These are phyloP conservation scores for Podarcis raffonei DNA, from an alignment of 2,113 vertebrate genomes.

Conservation along the genomic window DNA sequence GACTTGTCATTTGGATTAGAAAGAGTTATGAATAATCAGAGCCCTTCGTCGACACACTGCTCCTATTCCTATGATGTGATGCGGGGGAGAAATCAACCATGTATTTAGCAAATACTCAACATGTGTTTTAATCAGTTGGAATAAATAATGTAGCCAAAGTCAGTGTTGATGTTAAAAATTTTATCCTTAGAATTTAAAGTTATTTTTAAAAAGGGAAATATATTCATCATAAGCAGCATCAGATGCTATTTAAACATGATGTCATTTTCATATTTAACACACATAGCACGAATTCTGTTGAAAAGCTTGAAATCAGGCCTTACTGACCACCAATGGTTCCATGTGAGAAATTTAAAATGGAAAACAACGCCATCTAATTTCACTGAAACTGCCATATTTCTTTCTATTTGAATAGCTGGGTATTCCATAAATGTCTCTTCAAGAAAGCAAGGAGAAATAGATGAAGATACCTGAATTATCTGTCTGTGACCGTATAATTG, in stretches of 20 bases:
- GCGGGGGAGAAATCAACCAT: neutral
- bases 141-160: conserved; percentile 1
- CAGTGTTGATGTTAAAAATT: neutral
- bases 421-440: neutral
- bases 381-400: conserved; percentile 18
- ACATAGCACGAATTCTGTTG: neutral
- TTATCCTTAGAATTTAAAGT: conserved; percentile 1
- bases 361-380: neutral
- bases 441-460: conserved; percentile 20
- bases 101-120: neutral
- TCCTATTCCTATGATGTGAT: neutral
- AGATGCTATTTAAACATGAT: neutral
- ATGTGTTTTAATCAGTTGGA: neutral
- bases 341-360: neutral
- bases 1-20: neutral
- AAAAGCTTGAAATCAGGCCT: neutral
- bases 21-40: neutral
- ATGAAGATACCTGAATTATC: conserved; percentile 10
- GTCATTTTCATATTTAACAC: too few relatives aligned
- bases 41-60: neutral
- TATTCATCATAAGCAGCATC: neutral
- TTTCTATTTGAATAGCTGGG: neutral
- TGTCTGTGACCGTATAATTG: neutral
- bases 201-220: neutral
- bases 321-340: neutral